Base-by-base conservation (phyloP, 2,797 vertebrate species). In the Malacoraja senta region DNA sequence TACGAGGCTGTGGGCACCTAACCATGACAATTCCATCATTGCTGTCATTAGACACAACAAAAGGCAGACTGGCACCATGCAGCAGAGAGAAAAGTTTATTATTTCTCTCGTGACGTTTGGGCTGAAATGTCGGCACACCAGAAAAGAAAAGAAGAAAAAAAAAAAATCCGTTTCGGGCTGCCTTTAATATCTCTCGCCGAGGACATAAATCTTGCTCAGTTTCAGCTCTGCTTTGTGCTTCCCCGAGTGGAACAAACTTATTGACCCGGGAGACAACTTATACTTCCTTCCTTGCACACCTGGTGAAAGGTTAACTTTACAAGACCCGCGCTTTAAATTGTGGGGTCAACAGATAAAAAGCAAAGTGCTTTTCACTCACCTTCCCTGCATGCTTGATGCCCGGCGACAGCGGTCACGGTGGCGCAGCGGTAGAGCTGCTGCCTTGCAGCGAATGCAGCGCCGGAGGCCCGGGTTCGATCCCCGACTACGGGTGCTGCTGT, bases 21-120 rank as follows among this genome's bases (percentile, higher is more conserved):
- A 95, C 88, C 94, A 94, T 95, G 96, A 96, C 96, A 96, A 96
- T 96, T 96, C 97, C 96, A 96, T 97, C 96, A 95, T 94, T 65
- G 95, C 95, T 95, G 95, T 95, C 95, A 96, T 95, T 95, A 96
- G 95, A 88, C 95, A 95, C 93, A 96, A 95, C 94, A 95, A 95
- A 95, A 93, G 94, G 94, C 95, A 88, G 86, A 93, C 68, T 76
- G 65, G 90, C 68, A 92, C 26, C 26, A 26, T 76, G 76, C 76
- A 92, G n/a, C 53, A 93, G 93, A 53, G 90, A 76, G 90, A 53
- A 29, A 93, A 81, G 61, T 93, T 93, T 92, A 93, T 93, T 93
- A 88, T 92, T 74, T 74, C 90, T 74, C 38, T 74, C 90, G 35
- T 88, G 32, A 88, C 61, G 61, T 53, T 53, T 68, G n/a, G 32